Evolutionary conservation across 2,113 vertebrate species (phyloP), one percentile per base, ranked within the genome.

Genomic region (Varanus komodoensis): DNA sequence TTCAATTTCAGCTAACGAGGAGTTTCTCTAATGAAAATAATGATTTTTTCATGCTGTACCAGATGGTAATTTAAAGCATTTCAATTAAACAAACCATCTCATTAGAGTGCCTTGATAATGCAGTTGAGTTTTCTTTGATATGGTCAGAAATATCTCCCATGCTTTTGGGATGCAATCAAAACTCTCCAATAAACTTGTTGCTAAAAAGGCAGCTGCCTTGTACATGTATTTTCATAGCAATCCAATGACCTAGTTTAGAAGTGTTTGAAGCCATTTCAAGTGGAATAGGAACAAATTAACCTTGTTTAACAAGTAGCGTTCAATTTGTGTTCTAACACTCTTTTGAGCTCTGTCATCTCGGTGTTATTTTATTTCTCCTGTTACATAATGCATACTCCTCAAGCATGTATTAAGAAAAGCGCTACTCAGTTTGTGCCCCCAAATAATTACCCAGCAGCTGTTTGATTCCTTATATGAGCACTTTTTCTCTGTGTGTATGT

Each of bases 21-120:
- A 95, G 93, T 95, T 97, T 95, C 90, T 92, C 95, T 96, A 96
- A 95, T 96, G 93, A 96, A 97, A 96, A 97, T 94, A 97, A 97
- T 95, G 87, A 95, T 96, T 96, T 97, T 96, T 97, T 96, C 89
- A 96, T 97, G 96, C 93, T 95, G 86, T 95, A 96, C 94, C 95
- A 96, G 94, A 95, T 94, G 92, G 95, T 94, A 95, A 97, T 93
- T 96, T 96, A 96, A 96, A 96, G 80, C 88, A 96, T 94, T 96
- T 97, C 96, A 96, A 93, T 97, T 96, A 97, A 97, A 96, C 96
- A 97, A 97, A 96, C 95, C 88, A 74, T 95, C 96, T 97, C 95
- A 96, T 97, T 96, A 96, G 93, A 96, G 90, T 84, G 95, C 93
- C 96, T 96, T 95, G 95, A 95, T 96, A 95, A 95, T 87, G 85